Conservation (phyloP, 2,797 vertebrate species). For the Mus caroli region DNA sequence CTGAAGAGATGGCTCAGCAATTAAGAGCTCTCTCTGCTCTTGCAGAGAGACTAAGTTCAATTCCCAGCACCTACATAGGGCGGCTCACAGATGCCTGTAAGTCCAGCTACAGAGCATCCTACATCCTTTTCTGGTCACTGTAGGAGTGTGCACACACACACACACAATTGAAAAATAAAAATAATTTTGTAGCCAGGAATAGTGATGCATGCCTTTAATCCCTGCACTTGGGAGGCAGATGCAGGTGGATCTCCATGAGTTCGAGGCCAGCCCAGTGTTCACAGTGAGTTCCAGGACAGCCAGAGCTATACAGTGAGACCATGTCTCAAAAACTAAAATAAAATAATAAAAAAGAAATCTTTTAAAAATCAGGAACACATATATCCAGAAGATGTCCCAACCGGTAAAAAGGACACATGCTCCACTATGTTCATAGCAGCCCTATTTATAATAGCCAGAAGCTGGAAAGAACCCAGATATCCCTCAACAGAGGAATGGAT, state of each 20-base stretch:
- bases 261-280: background rate
- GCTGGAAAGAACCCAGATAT: no score
- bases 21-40: background rate
- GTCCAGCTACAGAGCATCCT: background rate
- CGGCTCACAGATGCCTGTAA: background rate
- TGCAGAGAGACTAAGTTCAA: background rate
- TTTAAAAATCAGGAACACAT: background rate
- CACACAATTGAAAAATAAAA: background rate
- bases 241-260: background rate
- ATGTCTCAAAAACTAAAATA: background rate
- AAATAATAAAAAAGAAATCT: background rate
- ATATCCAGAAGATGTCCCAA: no score
- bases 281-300: background rate
- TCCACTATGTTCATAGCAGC: no score
- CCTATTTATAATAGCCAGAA: no score
- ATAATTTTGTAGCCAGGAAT: background rate
- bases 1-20: background rate
- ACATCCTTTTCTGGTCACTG: background rate
- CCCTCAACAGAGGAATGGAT: no score
- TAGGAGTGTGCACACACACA: no score
- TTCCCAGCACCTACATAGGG: background rate
- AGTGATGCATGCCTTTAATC: background rate
- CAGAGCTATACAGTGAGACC: background rate
- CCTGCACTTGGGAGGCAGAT: background rate
- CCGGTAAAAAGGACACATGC: no score